Evolutionary conservation across 1,140 invertebrate species (phyloP).

Genomic region (Drepana arcuata): DNA sequence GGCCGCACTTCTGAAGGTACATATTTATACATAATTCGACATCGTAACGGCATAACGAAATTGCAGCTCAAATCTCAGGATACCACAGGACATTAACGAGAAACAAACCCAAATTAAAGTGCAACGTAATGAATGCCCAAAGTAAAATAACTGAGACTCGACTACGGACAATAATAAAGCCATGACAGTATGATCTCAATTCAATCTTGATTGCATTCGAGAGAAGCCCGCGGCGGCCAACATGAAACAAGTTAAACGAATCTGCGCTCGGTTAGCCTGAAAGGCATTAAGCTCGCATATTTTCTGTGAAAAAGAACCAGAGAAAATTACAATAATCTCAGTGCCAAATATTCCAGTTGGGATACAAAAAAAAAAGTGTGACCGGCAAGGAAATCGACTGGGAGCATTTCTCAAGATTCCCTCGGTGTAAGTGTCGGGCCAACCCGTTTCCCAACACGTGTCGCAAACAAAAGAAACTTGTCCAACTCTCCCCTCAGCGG

Average conservation of each 20-base stretch:
- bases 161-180: slow-evolving; percentile 16
- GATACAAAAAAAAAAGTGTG: slow-evolving; percentile 29
- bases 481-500: slow-evolving; percentile 28
- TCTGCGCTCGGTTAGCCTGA: slow-evolving; percentile 6
- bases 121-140: too few species aligned
- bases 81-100: too few species aligned
- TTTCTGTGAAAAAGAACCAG: slow-evolving; percentile 12
- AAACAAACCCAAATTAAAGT: too few species aligned
- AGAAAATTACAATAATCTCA: slow-evolving; percentile 21
- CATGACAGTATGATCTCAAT: slow-evolving; percentile 14
- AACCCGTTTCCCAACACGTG: slow-evolving; percentile 70
- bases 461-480: slow-evolving; percentile 67
- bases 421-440: slow-evolving; percentile 57
- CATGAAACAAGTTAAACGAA: slow-evolving; percentile 11
- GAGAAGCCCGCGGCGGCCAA: slow-evolving; percentile 8
- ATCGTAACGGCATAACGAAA: not conserved
- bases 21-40: too few species aligned
- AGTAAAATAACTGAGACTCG: too few species aligned
- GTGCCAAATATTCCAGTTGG: slow-evolving; percentile 26
- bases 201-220: slow-evolving; percentile 13
- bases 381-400: slow-evolving; percentile 36
- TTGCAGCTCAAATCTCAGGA: too few species aligned
- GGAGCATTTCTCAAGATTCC: slow-evolving; percentile 39
- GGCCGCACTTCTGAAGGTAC: too few species aligned
- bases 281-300: slow-evolving; percentile 7